Conservation (phyloP, 2,113 vertebrate species). For the Argyrosomus japonicus region DNA sequence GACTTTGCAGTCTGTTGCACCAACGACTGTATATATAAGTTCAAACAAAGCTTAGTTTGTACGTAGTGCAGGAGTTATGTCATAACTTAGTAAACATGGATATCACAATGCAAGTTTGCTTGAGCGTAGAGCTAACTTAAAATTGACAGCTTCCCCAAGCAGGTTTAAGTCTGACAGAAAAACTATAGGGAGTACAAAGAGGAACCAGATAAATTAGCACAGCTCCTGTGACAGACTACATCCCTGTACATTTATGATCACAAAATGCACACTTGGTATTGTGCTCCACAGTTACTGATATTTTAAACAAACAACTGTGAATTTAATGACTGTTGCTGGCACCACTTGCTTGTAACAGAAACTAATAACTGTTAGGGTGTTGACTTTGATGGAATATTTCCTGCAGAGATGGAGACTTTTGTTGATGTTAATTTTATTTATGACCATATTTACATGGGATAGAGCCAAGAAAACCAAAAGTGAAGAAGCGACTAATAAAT, state of each 20-base stretch:
- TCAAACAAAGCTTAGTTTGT: background rate
- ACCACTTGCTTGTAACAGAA: background rate
- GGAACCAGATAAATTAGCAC: background rate
- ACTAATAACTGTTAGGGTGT: too few relatives aligned
- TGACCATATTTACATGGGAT: background rate
- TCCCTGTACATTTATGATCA: background rate
- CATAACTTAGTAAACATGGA: background rate
- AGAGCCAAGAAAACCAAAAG: background rate
- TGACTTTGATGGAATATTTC: background rate
- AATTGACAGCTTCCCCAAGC: background rate
- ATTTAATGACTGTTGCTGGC: background rate
- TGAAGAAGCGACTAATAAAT: background rate
- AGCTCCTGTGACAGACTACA: background rate
- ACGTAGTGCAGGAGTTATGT: accelerated
- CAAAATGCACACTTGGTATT: background rate
- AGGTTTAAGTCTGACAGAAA: background rate
- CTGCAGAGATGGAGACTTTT: background rate
- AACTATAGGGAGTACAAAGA: background rate
- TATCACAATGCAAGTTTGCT: background rate
- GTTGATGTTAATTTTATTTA: background rate
- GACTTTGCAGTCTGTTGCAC: background rate
- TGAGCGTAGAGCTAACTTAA: background rate
- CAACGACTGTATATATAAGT: background rate
- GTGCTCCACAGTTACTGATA: background rate
- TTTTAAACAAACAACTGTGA: too few relatives aligned